phyloP scores from a whole-genome alignment of 2,888 invertebrate species.

The Leptopilina drosophilae region DNA sequence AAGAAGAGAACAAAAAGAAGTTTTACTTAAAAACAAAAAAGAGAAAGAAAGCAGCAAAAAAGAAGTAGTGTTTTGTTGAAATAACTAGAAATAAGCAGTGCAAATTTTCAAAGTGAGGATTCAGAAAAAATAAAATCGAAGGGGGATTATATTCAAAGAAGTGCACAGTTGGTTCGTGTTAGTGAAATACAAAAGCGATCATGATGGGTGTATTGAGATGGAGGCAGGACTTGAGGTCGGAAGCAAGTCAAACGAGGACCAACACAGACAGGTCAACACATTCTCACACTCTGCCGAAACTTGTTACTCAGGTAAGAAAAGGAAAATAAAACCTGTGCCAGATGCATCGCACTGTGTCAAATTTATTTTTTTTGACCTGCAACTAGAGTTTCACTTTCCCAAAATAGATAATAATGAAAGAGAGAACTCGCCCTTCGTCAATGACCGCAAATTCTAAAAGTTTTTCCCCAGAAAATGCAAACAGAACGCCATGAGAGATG shows the following conservation, averaged over 20 bases:
- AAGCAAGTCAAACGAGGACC: conserved; percentile 70
- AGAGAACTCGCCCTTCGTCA: no score
- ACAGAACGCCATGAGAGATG: no score
- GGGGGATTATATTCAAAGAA: no score
- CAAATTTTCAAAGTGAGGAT: no score
- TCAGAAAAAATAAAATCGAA: no score
- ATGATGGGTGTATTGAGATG: conserved; percentile 76
- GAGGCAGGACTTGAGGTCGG: conserved; percentile 77
- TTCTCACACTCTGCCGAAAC: conserved; percentile 72
- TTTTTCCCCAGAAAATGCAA: no score
- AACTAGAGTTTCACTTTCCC: conserved; percentile 20
- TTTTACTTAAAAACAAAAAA: no score
- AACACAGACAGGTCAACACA: conserved; percentile 64
- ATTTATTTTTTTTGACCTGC: not conserved
- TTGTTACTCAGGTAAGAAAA: conserved; percentile 72
- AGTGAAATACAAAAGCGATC: conserved; percentile 58
- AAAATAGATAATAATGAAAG: not conserved
- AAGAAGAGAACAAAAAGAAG: no score
- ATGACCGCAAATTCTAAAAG: no score
- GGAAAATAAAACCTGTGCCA: not conserved
- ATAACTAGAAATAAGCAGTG: no score
- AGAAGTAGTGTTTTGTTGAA: no score
- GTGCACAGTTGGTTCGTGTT: not conserved
- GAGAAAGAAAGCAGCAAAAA: no score
- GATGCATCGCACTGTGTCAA: not conserved